Percentiles rank a stretch among this genome's conserved stretches.
Evolutionary conservation across 2,888 invertebrate genomes (phyloP).

Genomic region (Belgica antarctica): DNA sequence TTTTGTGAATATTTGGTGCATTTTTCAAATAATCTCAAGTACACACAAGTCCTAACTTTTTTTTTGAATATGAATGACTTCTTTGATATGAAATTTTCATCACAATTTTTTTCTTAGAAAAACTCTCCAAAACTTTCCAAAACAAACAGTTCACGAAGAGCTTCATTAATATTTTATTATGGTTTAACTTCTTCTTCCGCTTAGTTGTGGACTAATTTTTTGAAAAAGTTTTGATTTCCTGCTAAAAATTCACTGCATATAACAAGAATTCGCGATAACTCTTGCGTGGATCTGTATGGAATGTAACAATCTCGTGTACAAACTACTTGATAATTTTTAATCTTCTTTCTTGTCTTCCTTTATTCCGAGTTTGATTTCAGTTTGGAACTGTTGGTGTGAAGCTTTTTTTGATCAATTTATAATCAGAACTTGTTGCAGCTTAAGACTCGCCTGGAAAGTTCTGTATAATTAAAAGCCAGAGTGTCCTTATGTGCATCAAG

Average conservation of each 20-base stretch:
- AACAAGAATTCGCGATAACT: not conserved
- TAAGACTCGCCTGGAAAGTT: no score
- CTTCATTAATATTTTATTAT: no score
- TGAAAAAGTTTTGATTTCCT: conserved; percentile 5
- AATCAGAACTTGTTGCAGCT: no score
- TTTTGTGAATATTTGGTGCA: conserved; percentile 43
- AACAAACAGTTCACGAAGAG: not conserved
- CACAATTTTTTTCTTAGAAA: conserved; percentile 22
- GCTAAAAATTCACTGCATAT: conserved; percentile 14
- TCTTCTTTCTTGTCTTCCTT: conserved; percentile 13
- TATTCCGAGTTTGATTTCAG: conserved; percentile 8
- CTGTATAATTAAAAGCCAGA: no score
- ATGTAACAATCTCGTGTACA: conserved; percentile 19
- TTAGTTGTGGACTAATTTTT: no score
- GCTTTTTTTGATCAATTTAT: no score
- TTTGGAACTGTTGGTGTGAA: no score
- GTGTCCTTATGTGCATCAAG: no score
- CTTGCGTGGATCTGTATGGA: conserved; percentile 24
- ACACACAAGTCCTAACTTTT: conserved; percentile 35
- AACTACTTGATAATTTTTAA: conserved; percentile 15
- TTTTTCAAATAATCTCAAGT: conserved; percentile 20
- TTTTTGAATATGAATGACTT: conserved; percentile 37
- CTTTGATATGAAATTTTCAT: conserved; percentile 20
- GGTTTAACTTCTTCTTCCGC: no score
- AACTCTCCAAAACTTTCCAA: not conserved